A percentile compares a stretch with the other conserved stretches of the same genome.
These are phyloP conservation scores for Chaetura pelagica DNA, from an alignment of 2,113 vertebrate species.

Conservation along the genomic window DNA sequence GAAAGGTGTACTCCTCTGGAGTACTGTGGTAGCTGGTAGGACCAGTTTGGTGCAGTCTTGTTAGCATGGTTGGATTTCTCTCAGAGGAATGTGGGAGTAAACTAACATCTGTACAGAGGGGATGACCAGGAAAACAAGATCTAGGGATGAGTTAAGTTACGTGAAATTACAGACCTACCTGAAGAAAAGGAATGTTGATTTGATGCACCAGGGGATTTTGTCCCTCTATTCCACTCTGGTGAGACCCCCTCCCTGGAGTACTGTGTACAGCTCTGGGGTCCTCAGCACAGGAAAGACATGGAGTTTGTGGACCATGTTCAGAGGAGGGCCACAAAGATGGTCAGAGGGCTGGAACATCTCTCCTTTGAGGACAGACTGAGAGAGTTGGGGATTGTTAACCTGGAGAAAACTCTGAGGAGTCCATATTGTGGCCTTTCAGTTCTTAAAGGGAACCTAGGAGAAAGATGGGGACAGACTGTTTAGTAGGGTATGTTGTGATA, in stretches of 20 bases:
- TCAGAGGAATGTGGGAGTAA: neutral
- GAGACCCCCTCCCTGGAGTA: neutral
- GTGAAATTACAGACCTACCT: neutral
- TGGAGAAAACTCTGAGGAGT: no score
- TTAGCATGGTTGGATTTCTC: fast-evolving
- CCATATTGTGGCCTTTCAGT: no score
- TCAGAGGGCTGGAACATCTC: no score
- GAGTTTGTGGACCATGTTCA: no score
- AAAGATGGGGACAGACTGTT: neutral
- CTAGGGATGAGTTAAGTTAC: neutral
- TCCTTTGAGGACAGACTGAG: no score
- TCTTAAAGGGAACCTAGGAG: no score
- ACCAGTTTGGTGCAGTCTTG: neutral
- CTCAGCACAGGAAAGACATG: no score
- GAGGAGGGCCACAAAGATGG: no score
- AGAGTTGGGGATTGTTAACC: no score
- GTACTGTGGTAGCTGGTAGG: neutral
- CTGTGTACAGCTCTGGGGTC: no score
- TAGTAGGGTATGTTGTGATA: neutral
- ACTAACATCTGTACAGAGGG: neutral
- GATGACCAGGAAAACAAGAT: neutral
- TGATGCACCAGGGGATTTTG: neutral
- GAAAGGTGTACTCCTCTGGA: neutral
- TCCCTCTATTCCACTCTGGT: neutral
- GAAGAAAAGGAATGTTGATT: neutral